Conservation (phyloP, 2,888 invertebrate species). For the Melanophora roralis region DNA sequence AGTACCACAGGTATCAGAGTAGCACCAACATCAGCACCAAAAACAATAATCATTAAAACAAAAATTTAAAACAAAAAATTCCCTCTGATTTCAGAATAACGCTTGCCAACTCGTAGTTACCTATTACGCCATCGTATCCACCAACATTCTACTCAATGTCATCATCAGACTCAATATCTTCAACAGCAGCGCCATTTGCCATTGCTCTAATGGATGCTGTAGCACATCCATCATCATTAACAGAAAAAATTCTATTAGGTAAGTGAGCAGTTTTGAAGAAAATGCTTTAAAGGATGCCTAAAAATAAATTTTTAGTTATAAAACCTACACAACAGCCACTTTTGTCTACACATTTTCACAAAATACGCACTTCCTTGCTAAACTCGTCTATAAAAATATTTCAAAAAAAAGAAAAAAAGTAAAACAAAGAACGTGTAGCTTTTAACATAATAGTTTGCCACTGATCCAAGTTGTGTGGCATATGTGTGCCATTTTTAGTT, state of each 20-base stretch:
- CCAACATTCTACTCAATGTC: conserved; percentile 24
- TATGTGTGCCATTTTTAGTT: conserved; percentile 57
- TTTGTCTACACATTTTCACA: not conserved
- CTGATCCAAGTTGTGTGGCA: conserved; percentile 28
- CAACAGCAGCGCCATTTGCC: conserved; percentile 50
- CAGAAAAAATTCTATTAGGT: conserved; percentile 78
- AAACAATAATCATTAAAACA: conserved; percentile 20
- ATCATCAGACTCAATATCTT: too few species aligned
- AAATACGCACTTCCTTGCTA: conserved; percentile 33
- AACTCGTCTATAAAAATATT: conserved; percentile 36
- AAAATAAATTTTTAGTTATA: not conserved
- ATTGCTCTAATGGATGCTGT: conserved; percentile 54
- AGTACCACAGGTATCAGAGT: conserved; percentile 19
- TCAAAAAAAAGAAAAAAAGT: too few species aligned
- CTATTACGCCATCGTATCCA: conserved; percentile 60
- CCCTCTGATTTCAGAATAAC: conserved; percentile 72
- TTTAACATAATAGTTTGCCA: conserved; percentile 23
- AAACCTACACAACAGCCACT: conserved; percentile 17
- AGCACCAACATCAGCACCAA: not conserved
- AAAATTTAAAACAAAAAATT: conserved; percentile 71
- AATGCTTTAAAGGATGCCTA: conserved; percentile 38
- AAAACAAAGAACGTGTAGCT: conserved; percentile 25
- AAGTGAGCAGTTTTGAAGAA: conserved; percentile 66
- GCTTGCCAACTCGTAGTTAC: conserved; percentile 70
- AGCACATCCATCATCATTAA: conserved; percentile 76